Evolutionary conservation across 2,797 vertebrate species (phyloP), one percentile per base, ranked within the genome.

Genomic region (Gambusia yucatana): DNA sequence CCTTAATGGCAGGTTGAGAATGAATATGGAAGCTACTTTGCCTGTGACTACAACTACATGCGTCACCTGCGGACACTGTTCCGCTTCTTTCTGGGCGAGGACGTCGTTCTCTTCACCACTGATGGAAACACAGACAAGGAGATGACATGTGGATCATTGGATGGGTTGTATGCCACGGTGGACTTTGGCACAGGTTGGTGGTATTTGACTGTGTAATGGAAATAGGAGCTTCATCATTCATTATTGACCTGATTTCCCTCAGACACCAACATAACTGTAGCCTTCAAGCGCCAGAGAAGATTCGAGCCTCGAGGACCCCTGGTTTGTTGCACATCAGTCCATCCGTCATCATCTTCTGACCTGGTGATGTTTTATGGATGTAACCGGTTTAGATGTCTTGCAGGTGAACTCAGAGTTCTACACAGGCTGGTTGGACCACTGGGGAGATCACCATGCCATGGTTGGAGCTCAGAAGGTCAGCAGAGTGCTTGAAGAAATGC

Each of bases 351-450:
- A 36, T 28, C 8, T 55, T 57, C 43, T 77, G n/a, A 17, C 48
- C 41, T 30, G 67, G 25, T 3, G n/a, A 7, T 39, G n/a, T 8
- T 28, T 33, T 72, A 20, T 72, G 5, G 22, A 9, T 67, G 4
- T 25, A 77, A 57, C 44, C 4, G 17, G 50, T 79, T 76, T 81
- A 33, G 30, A 47, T 79, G 22, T 55, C 2, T 82, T 86, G 9
- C 87, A 99, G 98, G 98, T 99, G 77, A 99, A 99, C 94, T 99
- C 98, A 0, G 98, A 99, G 94, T 99, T 98, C 92, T 99, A 99
- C 91, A 98, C 97, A 0, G 98, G 98, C 61, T 99, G 98, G 98
- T 90, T 99, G 96, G 98, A 99, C 91, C 98, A 99, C 94, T 99
- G 98, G 98, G 97, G 97, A 6, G 96, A 96, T 72, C 89, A 87